Conservation (phyloP, 2,113 vertebrate genomes). For the Eclectus roratus region DNA sequence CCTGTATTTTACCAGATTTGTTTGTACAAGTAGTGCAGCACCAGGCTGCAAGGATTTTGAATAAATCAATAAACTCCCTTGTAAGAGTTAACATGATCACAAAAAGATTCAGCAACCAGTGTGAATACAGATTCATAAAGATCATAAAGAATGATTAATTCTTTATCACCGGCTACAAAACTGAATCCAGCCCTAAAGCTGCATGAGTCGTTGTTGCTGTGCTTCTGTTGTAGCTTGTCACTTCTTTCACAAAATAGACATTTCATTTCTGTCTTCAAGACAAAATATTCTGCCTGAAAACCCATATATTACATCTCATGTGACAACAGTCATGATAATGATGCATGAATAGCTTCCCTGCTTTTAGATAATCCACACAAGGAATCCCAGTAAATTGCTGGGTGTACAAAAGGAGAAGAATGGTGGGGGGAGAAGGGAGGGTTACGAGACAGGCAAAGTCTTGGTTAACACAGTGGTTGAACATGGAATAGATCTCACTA, state of each 20-base stretch:
- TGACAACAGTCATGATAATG: background rate
- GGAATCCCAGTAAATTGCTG: background rate
- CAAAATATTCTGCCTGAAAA: slow-evolving; percentile 21
- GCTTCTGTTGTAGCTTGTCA: background rate
- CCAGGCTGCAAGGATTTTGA: background rate
- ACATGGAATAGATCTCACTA: background rate
- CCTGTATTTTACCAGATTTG: background rate
- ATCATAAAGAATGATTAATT: background rate
- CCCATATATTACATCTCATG: background rate
- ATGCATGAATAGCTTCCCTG: background rate
- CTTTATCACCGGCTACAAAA: background rate
- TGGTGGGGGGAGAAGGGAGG: no score
- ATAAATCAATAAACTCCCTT: background rate
- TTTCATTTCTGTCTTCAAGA: background rate
- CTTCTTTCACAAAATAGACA: background rate
- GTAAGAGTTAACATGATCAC: background rate
- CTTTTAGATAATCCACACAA: background rate
- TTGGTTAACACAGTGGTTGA: background rate
- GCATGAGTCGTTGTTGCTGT: background rate
- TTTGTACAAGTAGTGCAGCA: background rate
- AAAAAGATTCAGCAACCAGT: background rate
- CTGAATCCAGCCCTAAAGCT: background rate
- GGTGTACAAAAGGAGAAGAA: background rate
- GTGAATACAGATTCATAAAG: background rate
- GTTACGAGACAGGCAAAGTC: background rate